A percentile compares a stretch with the other conserved stretches of the same genome.
These are phyloP conservation scores for Ametastegia equiseti DNA, from an alignment of 2,888 invertebrate genomes.

Conservation along the genomic window DNA sequence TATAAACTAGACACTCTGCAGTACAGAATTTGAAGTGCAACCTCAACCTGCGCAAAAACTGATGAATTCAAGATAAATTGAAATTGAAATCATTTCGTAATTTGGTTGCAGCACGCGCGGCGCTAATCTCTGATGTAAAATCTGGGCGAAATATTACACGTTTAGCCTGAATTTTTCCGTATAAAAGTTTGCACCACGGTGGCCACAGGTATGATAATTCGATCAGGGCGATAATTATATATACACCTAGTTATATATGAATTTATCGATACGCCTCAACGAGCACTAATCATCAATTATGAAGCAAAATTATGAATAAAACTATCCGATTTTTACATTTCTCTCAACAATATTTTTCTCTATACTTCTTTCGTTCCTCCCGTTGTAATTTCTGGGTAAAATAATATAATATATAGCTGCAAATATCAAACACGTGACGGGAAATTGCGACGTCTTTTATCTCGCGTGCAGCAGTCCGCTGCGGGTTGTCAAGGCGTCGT, in stretches of 20 bases:
- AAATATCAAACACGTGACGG: background rate
- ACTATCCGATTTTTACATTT: too few relatives aligned
- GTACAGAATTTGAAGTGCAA: background rate
- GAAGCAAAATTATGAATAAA: too few relatives aligned
- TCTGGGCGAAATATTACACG: background rate
- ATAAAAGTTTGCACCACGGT: background rate
- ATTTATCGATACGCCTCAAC: background rate
- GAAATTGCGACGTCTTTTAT: constrained; percentile 3
- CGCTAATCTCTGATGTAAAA: background rate
- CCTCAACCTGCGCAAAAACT: background rate
- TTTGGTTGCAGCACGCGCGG: background rate
- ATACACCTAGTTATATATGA: background rate
- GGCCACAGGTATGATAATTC: background rate
- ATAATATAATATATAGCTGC: background rate
- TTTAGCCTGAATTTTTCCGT: background rate
- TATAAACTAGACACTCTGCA: background rate
- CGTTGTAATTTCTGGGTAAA: background rate
- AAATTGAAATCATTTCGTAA: background rate
- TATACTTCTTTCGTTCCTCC: background rate
- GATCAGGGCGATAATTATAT: background rate
- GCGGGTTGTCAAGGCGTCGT: constrained; percentile 34
- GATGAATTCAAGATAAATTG: background rate
- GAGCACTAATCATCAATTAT: background rate
- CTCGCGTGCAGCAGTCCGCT: background rate
- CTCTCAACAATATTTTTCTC: too few relatives aligned